A percentile compares a stretch with the other conserved stretches of the same genome.
phyloP scores from a whole-genome alignment of 2,888 invertebrate genomes.

The Rhogogaster chlorosoma region DNA sequence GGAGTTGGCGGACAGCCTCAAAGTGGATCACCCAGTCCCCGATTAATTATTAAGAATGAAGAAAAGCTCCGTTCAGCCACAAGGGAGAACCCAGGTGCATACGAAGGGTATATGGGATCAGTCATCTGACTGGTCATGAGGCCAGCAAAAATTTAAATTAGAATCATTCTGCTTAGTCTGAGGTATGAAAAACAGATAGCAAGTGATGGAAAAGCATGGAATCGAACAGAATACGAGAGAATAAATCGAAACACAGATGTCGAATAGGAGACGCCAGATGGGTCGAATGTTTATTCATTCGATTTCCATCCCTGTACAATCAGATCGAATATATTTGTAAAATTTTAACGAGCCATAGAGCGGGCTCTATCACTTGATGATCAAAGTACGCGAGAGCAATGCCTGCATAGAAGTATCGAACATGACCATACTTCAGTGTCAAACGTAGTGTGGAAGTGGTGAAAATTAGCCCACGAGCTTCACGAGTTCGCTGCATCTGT shows the following conservation, averaged over 20 bases:
- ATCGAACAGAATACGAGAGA: background rate
- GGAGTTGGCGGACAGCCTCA: slow-evolving; percentile 16
- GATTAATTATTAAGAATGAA: slow-evolving; percentile 27
- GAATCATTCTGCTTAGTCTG: background rate
- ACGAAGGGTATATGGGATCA: background rate
- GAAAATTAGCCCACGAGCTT: slow-evolving; percentile 5
- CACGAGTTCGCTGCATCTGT: slow-evolving; percentile 1
- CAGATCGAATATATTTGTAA: background rate
- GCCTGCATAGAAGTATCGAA: background rate
- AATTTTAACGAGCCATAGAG: background rate
- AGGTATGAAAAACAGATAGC: background rate
- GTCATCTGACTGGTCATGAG: background rate
- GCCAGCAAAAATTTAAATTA: background rate
- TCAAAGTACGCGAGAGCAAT: background rate
- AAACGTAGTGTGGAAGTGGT: background rate
- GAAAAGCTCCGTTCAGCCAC: background rate
- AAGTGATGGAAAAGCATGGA: background rate
- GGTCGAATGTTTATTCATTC: background rate
- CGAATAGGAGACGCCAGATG: background rate
- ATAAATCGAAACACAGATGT: background rate
- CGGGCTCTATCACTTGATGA: background rate
- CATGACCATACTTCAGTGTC: slow-evolving; percentile 8
- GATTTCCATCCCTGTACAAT: background rate
- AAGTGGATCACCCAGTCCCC: slow-evolving; percentile 15
- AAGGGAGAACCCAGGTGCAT: background rate